Percentiles rank a stretch among this genome's conserved stretches.
These are phyloP conservation scores for Mechanitis messenoides DNA, from an alignment of 2,888 invertebrate species.

Conservation along the genomic window DNA sequence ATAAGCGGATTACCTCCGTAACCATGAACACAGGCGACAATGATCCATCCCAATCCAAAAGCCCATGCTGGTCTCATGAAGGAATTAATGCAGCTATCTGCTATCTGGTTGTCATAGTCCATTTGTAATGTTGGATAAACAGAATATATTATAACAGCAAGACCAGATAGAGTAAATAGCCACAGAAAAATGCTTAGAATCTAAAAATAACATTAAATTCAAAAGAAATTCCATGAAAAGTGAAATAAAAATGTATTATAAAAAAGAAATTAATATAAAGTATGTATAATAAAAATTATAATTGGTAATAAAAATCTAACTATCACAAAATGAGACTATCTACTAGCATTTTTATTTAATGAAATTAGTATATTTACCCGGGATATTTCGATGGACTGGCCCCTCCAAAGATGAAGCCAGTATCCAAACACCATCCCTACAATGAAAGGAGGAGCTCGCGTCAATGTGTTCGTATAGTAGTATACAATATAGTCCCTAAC, in stretches of 20 bases:
- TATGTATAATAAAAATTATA: no score
- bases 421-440: conserved; percentile 47
- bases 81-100: conserved; percentile 52
- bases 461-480: conserved; percentile 49
- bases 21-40: conserved; percentile 64
- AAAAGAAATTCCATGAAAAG: background rate
- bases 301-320: no score
- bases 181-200: background rate
- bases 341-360: no score
- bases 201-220: background rate
- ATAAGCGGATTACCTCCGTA: conserved; percentile 50
- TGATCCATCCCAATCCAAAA: conserved; percentile 60
- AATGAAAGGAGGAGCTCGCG: conserved; percentile 45
- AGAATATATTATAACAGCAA: conserved; percentile 16
- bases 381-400: conserved; percentile 29
- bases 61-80: conserved; percentile 64
- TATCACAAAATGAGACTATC: no score
- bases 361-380: conserved; percentile 28
- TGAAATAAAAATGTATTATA: no score
- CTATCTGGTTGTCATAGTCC: conserved; percentile 48
- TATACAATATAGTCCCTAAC: conserved; percentile 31
- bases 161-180: background rate
- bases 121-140: conserved; percentile 33
- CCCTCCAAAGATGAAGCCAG: conserved; percentile 34
- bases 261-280: no score